These are phyloP conservation scores for Coracias cyanogaster DNA, from an alignment of 2,797 vertebrate genomes.

Conservation along the genomic window DNA sequence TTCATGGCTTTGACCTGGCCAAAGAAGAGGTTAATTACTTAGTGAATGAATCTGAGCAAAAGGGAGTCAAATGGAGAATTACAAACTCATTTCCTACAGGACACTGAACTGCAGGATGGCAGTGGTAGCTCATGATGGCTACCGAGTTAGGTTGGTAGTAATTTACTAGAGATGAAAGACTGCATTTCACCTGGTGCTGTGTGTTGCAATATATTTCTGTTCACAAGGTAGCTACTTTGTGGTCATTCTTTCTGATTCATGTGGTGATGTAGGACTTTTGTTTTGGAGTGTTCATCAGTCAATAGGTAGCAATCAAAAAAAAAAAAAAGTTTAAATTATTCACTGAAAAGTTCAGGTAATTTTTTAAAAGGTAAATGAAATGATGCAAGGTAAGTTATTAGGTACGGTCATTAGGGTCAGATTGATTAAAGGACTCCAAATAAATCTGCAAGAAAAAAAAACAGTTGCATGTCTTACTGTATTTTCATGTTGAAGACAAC, in stretches of 20 bases:
- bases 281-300: neutral
- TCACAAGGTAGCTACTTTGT: neutral
- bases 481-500: neutral
- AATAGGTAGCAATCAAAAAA: neutral
- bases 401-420: neutral
- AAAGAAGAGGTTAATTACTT: neutral
- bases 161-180: neutral
- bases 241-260: neutral
- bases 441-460: neutral
- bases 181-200: neutral
- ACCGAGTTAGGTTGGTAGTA: neutral
- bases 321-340: neutral
- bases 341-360: neutral
- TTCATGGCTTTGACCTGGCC: neutral
- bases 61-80: neutral
- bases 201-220: neutral
- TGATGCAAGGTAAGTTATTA: neutral
- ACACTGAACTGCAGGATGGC: neutral
- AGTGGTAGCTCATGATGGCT: neutral
- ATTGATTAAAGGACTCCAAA: neutral
- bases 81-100: neutral
- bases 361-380: neutral
- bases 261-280: neutral
- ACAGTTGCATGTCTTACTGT: neutral
- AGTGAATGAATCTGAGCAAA: neutral